Conservation (phyloP, 2,113 vertebrate genomes). For the Plecturocebus donacophilus region DNA sequence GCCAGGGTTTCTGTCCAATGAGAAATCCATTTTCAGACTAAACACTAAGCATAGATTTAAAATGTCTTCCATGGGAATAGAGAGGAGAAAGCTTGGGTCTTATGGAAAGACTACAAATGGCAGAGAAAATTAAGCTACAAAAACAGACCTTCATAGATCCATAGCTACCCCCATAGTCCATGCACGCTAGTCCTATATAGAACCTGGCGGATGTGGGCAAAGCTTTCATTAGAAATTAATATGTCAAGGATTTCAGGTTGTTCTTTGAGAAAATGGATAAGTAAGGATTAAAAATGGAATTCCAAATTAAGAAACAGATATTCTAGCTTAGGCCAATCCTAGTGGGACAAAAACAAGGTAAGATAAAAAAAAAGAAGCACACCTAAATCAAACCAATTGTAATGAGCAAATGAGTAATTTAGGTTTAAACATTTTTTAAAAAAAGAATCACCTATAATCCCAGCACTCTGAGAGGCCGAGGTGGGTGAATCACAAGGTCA, state of each 20-base stretch:
- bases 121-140: background rate
- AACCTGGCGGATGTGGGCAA: background rate
- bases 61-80: background rate
- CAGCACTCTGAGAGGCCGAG: too few relatives aligned
- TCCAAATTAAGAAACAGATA: background rate
- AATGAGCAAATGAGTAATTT: slow-evolving; percentile 12
- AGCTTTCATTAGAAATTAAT: background rate
- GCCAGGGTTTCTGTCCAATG: background rate
- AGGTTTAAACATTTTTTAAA: background rate
- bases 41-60: background rate
- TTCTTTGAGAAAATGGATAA: background rate
- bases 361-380: background rate
- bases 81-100: background rate
- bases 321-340: background rate
- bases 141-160: background rate
- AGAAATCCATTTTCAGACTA: background rate
- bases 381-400: background rate
- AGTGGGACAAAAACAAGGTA: background rate
- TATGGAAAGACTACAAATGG: background rate
- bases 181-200: background rate
- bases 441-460: too few relatives aligned
- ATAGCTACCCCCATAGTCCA: background rate
- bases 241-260: background rate
- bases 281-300: background rate
- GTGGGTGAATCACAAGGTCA: too few relatives aligned